Evolutionary conservation across 2,888 invertebrate genomes (phyloP).

Genomic region (Anodontia alba): DNA sequence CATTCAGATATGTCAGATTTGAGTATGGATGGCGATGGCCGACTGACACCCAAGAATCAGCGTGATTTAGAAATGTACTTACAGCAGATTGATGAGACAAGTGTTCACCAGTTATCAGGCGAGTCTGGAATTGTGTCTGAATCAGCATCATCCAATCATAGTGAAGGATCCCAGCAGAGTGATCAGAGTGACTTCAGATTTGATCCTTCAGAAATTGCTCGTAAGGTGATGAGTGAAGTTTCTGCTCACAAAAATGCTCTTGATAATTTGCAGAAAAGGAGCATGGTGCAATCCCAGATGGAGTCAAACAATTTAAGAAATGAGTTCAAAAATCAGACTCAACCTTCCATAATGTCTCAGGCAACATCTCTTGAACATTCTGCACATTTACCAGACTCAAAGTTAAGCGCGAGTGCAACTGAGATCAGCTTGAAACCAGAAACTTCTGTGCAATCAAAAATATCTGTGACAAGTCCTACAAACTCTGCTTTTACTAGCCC

Average conservation of each 20-base stretch:
- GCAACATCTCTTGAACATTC: not conserved
- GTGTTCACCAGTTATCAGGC: slow-evolving; percentile 43
- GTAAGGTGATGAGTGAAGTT: slow-evolving; percentile 78
- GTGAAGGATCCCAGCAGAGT: slow-evolving; percentile 70
- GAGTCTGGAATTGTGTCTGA: slow-evolving; percentile 72
- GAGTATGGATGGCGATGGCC: slow-evolving; percentile 53
- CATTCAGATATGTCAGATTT: slow-evolving; percentile 62
- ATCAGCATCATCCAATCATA: slow-evolving; percentile 70
- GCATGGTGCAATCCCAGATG: slow-evolving; percentile 69
- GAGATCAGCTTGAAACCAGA: not conserved
- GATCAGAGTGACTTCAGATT: slow-evolving; percentile 51
- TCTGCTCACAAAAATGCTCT: slow-evolving; percentile 72
- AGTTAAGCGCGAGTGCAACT: slow-evolving; percentile 6
- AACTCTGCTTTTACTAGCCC: slow-evolving; percentile 63
- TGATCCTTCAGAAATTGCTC: slow-evolving; percentile 75
- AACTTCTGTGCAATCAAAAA: slow-evolving; percentile 47
- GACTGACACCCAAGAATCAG: slow-evolving; percentile 52
- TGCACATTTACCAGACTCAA: slow-evolving; percentile 4
- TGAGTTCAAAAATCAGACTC: slow-evolving; percentile 50
- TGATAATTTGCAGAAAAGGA: slow-evolving; percentile 75
- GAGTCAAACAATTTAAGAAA: slow-evolving; percentile 51
- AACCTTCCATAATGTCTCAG: not conserved
- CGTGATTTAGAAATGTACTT: slow-evolving; percentile 47
- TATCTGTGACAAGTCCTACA: slow-evolving; percentile 31
- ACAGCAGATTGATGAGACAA: slow-evolving; percentile 39